A percentile compares a stretch with the other conserved stretches of the same genome.
Evolutionary conservation across 2,797 vertebrate species (phyloP).

Genomic region (Pseudotriccus pelzelni): DNA sequence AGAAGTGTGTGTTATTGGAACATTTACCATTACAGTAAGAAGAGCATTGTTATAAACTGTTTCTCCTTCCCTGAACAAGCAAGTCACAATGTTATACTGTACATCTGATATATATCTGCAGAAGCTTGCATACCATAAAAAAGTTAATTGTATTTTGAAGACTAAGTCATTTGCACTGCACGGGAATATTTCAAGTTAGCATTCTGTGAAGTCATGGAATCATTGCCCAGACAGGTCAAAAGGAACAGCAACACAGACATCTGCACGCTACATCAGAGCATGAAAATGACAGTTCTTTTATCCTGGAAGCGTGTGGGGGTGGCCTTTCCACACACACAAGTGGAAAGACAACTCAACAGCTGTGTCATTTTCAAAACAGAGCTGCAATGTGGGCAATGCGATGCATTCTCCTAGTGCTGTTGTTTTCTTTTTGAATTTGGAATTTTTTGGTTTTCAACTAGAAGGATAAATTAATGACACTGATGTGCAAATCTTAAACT

Average conservation of each 20-base stretch:
- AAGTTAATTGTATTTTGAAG: conserved; percentile 43
- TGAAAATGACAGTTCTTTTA: conserved; percentile 30
- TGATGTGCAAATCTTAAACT: conserved; percentile 85
- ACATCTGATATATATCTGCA: conserved; percentile 32
- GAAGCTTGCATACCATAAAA: conserved; percentile 59
- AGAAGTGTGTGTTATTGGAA: conserved; percentile 44
- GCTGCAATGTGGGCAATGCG: neutral
- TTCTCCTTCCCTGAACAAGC: conserved; percentile 65
- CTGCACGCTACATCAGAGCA: conserved; percentile 47
- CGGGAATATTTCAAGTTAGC: conserved; percentile 43
- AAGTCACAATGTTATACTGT: conserved; percentile 23
- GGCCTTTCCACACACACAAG: conserved; percentile 20
- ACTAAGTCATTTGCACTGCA: conserved; percentile 26
- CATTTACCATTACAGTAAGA: neutral
- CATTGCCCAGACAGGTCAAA: conserved; percentile 19
- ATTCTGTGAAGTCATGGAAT: conserved; percentile 21
- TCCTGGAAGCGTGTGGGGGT: neutral
- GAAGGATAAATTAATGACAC: conserved; percentile 44
- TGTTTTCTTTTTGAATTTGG: conserved; percentile 12
- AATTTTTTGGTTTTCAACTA: conserved; percentile 43
- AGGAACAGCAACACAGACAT: conserved; percentile 41
- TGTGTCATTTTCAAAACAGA: conserved; percentile 7
- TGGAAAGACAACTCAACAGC: conserved; percentile 13
- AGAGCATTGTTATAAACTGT: conserved; percentile 14
- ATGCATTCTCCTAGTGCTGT: neutral